Base-by-base conservation (phyloP, 2,113 vertebrate species). In the Nibea coibor region DNA sequence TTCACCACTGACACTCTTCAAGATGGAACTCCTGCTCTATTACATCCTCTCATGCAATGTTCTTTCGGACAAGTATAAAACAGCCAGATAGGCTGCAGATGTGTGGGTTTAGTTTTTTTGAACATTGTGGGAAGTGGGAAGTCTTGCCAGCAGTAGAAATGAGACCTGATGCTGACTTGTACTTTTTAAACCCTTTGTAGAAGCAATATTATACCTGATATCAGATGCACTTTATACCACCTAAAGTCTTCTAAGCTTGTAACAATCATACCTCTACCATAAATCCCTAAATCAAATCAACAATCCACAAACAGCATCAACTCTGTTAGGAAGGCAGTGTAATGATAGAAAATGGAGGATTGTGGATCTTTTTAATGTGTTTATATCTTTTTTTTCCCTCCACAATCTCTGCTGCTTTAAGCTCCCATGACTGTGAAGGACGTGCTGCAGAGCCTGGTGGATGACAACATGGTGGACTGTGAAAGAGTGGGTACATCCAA, bases 351-450 rank as follows among this genome's bases (percentile, higher is more conserved):
- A 64, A 64, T 63, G 3, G 24, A 58, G 20, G 24, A 48, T 16
- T 12, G 22, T 65, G 48, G 10, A 61, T 12, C 26, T 3, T 12
- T 47, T n/a, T 70, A 64, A 59, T 50, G 15, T 65, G 22, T 39
- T 39, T 35, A 35, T 35, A 35, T 1, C 6, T 8, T 39, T 80
- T 1, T 63, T 22, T 22, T 1, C 35, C 1, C 35, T 64, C 22
- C 16, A 4, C 22, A 35, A 12, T 75, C 28, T 61, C 10, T 74
- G 59, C 47, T 75, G 53, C 68, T 79, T 84, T 64, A 83, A 99
- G 98, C 97, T 24, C 95, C 97, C 0, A 97, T 99, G 97, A 96
- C 97, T 0, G 98, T 99, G 75, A 99, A 99, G 80, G 98, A 99
- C 0, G 96, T 99, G 59, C 94, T 99, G 45, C 97, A 99, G 87